Conservation (phyloP, 2,797 vertebrate species). For the Gymnoscopelus microlampas region DNA sequence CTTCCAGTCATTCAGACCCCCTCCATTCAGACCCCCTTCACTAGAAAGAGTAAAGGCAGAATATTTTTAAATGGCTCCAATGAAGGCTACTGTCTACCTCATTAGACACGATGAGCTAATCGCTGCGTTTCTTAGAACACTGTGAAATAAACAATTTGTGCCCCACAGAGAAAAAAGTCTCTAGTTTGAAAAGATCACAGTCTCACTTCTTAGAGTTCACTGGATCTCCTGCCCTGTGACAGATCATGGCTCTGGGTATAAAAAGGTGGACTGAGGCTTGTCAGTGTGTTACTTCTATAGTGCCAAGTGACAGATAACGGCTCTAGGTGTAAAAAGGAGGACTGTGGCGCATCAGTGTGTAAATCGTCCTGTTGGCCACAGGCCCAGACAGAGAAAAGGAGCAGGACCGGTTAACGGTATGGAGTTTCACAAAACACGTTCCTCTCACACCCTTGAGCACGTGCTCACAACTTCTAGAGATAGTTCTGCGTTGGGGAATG, state of each 20-base stretch:
- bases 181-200: constrained; percentile 26
- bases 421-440: constrained; percentile 62
- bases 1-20: constrained; percentile 43
- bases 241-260: constrained; percentile 44
- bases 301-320: constrained; percentile 39
- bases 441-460: constrained; percentile 64
- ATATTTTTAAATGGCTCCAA: constrained; percentile 21
- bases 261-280: not conserved
- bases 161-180: constrained; percentile 7
- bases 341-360: constrained; percentile 54
- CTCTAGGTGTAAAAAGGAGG: constrained; percentile 58
- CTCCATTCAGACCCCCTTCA: constrained; percentile 11
- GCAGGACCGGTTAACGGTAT: constrained; percentile 55
- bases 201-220: constrained; percentile 8
- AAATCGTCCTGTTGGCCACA: constrained; percentile 66
- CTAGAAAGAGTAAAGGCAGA: constrained; percentile 38
- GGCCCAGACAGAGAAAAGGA: constrained; percentile 64
- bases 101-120: constrained; percentile 38
- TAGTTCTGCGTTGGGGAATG: too few relatives aligned
- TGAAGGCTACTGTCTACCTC: constrained; percentile 22
- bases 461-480: constrained; percentile 34
- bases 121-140: constrained; percentile 33
- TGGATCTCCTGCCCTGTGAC: constrained; percentile 49
- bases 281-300: not conserved
- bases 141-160: constrained; percentile 16